Conservation (phyloP, 1,140 invertebrate species). For the Paraescarpia echinospica region DNA sequence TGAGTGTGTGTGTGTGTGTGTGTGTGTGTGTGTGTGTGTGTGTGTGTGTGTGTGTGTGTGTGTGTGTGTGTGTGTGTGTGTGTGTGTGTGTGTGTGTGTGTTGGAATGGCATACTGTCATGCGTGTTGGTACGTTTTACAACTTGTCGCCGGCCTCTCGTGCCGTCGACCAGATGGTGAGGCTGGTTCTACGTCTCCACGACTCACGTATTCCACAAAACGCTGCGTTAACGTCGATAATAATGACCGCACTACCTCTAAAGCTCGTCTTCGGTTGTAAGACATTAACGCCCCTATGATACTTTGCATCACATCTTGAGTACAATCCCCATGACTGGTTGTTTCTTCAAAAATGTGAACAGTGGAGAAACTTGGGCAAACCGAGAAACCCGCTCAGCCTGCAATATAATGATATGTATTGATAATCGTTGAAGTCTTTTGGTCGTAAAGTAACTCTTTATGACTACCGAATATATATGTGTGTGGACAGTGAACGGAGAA, state of each 20-base stretch:
- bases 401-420: neutral
- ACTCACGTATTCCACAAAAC: neutral
- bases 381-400: neutral
- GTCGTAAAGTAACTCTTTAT: too few relatives aligned
- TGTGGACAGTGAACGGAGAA: neutral
- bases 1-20: too few relatives aligned
- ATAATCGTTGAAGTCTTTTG: too few relatives aligned
- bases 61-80: too few relatives aligned
- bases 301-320: neutral
- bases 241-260: neutral
- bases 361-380: neutral
- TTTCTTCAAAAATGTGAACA: neutral
- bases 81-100: too few relatives aligned
- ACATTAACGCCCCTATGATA: neutral
- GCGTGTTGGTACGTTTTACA: too few relatives aligned
- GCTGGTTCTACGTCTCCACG: neutral
- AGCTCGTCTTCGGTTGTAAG: neutral
- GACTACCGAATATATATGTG: neutral
- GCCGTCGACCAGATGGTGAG: neutral
- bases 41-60: too few relatives aligned
- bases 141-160: neutral
- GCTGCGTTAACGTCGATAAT: neutral
- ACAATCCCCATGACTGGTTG: neutral
- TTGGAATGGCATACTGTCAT: too few relatives aligned
- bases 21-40: too few relatives aligned